Conservation (phyloP, 2,888 invertebrate species). For the Apocheima hispidaria region DNA sequence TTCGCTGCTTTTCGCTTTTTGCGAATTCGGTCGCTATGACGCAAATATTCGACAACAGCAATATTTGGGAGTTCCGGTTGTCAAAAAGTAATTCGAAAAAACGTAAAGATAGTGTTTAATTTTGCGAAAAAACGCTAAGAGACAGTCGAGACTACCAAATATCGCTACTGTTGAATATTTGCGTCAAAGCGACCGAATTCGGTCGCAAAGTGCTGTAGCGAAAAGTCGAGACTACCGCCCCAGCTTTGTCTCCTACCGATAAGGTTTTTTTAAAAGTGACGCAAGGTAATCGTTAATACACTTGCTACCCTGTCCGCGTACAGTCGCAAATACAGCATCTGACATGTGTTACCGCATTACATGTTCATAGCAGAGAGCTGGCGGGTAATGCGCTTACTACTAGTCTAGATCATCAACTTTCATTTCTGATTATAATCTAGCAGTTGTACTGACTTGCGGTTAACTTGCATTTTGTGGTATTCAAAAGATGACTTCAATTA, state of each 20-base stretch:
- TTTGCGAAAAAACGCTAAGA: no score
- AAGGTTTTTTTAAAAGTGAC: background rate
- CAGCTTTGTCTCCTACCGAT: background rate
- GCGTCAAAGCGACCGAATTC: no score
- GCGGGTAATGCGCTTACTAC: conserved; percentile 14
- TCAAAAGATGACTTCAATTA: conserved; percentile 1
- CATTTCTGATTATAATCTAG: conserved; percentile 25
- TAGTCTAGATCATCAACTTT: conserved; percentile 38
- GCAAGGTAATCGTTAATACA: background rate
- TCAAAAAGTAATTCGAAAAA: no score
- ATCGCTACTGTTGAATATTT: no score
- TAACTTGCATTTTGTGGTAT: background rate
- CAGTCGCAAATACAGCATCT: conserved; percentile 58
- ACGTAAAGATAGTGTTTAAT: no score
- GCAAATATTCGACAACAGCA: no score
- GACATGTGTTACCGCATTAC: conserved; percentile 49
- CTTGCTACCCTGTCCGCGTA: conserved; percentile 18
- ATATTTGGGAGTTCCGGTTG: no score
- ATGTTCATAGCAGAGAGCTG: conserved; percentile 32
- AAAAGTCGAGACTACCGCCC: no score
- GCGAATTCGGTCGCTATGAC: no score
- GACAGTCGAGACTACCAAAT: no score
- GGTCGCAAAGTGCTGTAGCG: no score
- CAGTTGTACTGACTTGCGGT: conserved; percentile 3
- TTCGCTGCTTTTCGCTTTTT: no score